Base-by-base conservation (phyloP, 53 echinoderm and acorn worm genomes). In the Astropecten irregularis region DNA sequence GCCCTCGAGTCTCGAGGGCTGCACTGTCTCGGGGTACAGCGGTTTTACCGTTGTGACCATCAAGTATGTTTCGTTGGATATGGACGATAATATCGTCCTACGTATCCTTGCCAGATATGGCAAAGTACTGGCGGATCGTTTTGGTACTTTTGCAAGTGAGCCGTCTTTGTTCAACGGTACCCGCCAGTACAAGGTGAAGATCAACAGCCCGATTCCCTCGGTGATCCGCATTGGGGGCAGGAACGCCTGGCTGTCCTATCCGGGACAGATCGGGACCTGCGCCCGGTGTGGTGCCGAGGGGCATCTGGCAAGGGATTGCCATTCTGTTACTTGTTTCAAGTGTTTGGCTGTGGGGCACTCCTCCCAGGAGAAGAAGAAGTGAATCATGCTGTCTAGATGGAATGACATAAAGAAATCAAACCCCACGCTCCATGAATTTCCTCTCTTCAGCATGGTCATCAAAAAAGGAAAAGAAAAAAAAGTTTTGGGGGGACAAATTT, bases 161-260 rank as follows among this genome's bases (percentile, higher is more conserved):
- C 88, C 83, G 8, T 39, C 34, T 20, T 37, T 88, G 3, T 88
- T 38, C 39, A 83, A 83, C 25, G 83, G 88, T 0, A 82, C 61
- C 4, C n/a, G 88, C 11, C 88, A 88, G 29, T 88, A 88, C 36
- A 59, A 60, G 8, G 52, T 88, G 64, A 35, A 71, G 9, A 0
- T 88, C 0, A 58, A 28, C 14, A 48, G 0, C 13, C 20, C 56
- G 26, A 69, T 87, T 3, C 87, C 81, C 9, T 79, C 87, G 4
- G 44, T 57, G 18, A 26, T 87, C 20, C 33, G 68, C 2, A 26
- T 87, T 39, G 83, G 74, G 1, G 83, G 55, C 30, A 14, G 83
- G 8, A 49, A 88, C 37, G 76, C 62, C 10, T 83, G 83, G 83
- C 38, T 88, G 0, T 51, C 67, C 14, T 88, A 88, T 20, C 19